Base-by-base conservation (phyloP, 2,888 invertebrate genomes). In the Macroteleia sp. region DNA sequence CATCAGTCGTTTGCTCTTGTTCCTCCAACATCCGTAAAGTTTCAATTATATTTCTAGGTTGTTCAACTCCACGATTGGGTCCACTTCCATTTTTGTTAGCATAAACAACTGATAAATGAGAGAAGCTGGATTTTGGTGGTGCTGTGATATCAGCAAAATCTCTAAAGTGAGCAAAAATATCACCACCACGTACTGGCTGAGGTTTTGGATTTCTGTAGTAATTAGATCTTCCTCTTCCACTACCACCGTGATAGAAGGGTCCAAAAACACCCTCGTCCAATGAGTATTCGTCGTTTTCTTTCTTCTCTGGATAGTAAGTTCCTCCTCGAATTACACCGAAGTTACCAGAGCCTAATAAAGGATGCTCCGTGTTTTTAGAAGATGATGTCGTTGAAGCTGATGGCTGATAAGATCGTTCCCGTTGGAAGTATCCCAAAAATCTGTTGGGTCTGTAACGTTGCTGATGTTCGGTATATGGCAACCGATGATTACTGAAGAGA, bases 91-190 rank as follows among this genome's bases (percentile, higher is more conserved):
- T 96, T 89, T 96, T 96, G 82, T 96, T 96, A 0, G 96, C 96
- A 87, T 97, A 97, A 0, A 97, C 96, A 0, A 97, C 95, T 25
- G 96, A 96, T 77, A 94, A 95, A 83, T 97, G 96, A 0, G 97
- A 96, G 90, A 95, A 97, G 4, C 96, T 96, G 1, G 95, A 93
- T 86, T 96, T 96, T 0, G 96, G 94, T 0, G 96, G 96, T 2
- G 96, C 94, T 77, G 97, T 97, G 61, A 97, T 97, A 85, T 97
- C 97, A 0, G 97, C 97, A 86, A 97, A 97, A 89, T 97, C 97
- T 85, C 96, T 94, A 92, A 97, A 97, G 88, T 97, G 96, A 3
- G 96, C 96, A 87, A 97, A 97, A 87, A 97, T 97, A 85, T 97
- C 96, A 69, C 95, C 91, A 2, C 90, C 89, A 0, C 90, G 94